Conservation (phyloP, 2,797 vertebrate genomes). For the Muscicapa striata region DNA sequence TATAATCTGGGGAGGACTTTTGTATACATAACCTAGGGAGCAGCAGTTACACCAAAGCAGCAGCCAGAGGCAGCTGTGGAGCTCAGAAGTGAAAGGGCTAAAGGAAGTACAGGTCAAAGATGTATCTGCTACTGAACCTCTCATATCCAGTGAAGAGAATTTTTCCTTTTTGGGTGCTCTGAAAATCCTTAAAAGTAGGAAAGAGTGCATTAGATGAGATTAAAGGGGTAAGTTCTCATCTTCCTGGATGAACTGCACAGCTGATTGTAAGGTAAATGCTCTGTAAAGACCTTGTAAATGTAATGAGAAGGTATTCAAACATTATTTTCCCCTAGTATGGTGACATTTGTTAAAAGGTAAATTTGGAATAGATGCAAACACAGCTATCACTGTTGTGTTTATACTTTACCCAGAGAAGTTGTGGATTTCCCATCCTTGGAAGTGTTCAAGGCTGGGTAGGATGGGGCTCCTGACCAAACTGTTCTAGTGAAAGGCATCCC, state of each 20-base stretch:
- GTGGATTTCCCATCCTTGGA: not conserved
- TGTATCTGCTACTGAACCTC: not conserved
- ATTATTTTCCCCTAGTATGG: not conserved
- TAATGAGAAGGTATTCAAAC: not conserved
- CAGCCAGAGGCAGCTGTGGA: not conserved
- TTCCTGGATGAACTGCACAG: not conserved
- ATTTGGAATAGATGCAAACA: not conserved
- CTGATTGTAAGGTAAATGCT: not conserved
- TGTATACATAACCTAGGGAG: not conserved
- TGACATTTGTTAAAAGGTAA: not conserved
- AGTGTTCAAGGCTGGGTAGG: not conserved
- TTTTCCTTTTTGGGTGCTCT: not conserved
- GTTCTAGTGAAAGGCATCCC: not conserved
- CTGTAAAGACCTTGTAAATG: not conserved
- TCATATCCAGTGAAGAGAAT: not conserved
- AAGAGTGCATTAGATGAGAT: not conserved
- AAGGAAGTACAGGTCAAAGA: not conserved
- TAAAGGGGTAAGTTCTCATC: not conserved
- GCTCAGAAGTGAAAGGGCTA: not conserved
- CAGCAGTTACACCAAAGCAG: not conserved
- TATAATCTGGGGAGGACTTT: not conserved
- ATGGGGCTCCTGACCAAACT: not conserved
- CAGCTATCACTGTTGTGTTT: not conserved
- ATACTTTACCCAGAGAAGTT: not conserved
- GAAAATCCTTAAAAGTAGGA: not conserved